phyloP scores from a whole-genome alignment of 92 coral and sea anemone species.

The Parazoanthus darwini region DNA sequence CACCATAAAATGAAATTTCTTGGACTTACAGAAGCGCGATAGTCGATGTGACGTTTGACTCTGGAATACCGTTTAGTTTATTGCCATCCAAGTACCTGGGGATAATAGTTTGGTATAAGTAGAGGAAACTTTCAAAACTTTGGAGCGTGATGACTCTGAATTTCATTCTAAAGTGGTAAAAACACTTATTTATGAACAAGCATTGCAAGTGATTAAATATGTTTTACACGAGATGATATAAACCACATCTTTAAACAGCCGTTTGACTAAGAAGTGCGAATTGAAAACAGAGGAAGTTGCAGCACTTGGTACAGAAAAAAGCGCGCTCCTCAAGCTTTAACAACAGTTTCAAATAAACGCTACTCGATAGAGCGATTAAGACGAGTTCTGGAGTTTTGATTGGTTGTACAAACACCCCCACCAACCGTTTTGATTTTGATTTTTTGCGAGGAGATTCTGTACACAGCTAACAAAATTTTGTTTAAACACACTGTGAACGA shows the following conservation, averaged over 20 bases:
- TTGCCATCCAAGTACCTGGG: slow-evolving; percentile 19
- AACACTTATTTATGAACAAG: too few species aligned
- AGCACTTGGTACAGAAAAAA: neutral
- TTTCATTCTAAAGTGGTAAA: neutral
- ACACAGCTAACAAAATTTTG: too few species aligned
- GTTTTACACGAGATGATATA: too few species aligned
- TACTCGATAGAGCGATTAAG: neutral
- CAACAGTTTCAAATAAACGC: neutral
- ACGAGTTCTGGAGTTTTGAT: too few species aligned
- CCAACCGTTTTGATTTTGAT: too few species aligned
- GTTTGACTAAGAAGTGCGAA: too few species aligned
- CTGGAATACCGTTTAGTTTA: neutral
- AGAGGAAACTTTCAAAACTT: neutral
- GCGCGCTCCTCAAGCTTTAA: neutral
- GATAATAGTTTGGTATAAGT: neutral
- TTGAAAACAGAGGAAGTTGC: too few species aligned
- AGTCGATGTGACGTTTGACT: neutral
- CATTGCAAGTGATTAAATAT: too few species aligned
- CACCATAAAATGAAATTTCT: neutral
- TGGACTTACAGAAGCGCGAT: slow-evolving; percentile 24
- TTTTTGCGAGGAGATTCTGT: too few species aligned
- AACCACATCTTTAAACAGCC: too few species aligned
- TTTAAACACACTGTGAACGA: too few species aligned
- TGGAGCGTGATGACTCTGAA: neutral
- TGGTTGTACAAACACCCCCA: too few species aligned